Conservation (phyloP, 2,888 invertebrate genomes). For the Thera britannica region DNA sequence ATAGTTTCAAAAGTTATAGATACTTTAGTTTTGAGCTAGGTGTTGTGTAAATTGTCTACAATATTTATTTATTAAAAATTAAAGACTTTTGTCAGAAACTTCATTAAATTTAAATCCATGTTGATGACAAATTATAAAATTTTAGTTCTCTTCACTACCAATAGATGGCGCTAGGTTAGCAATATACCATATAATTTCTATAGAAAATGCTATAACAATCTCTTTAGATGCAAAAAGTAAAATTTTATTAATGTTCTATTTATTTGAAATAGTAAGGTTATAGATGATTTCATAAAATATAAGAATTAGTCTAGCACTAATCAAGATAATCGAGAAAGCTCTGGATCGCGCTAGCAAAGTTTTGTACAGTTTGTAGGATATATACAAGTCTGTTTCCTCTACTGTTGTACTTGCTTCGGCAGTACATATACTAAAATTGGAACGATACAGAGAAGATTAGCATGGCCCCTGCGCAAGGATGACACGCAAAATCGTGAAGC, state of each 20-base stretch:
- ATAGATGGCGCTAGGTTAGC: conserved; percentile 21
- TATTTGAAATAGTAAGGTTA: neutral
- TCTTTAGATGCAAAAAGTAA: conserved; percentile 5
- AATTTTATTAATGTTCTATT: neutral
- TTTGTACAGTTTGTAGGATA: conserved; percentile 17
- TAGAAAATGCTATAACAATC: neutral
- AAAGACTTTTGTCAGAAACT: too few species aligned
- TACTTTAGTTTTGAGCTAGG: too few species aligned
- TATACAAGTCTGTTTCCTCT: rapidly evolving
- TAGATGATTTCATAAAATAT: neutral
- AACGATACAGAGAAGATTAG: conserved; percentile 54
- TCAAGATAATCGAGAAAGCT: neutral
- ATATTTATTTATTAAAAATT: too few species aligned
- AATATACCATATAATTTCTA: neutral
- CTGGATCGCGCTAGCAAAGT: conserved; percentile 43
- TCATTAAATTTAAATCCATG: too few species aligned
- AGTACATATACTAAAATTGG: conserved; percentile 70
- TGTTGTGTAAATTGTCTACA: too few species aligned
- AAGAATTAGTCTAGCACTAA: neutral
- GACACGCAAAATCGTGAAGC: conserved; percentile 59
- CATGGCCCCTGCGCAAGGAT: conserved; percentile 70
- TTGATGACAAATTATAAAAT: neutral
- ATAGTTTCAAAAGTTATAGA: too few species aligned
- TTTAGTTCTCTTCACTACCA: neutral
- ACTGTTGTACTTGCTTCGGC: conserved; percentile 60